Percentiles rank a stretch among this genome's conserved stretches.
phyloP scores from a whole-genome alignment of 2,888 invertebrate species.

The Keiferia lycopersicella region DNA sequence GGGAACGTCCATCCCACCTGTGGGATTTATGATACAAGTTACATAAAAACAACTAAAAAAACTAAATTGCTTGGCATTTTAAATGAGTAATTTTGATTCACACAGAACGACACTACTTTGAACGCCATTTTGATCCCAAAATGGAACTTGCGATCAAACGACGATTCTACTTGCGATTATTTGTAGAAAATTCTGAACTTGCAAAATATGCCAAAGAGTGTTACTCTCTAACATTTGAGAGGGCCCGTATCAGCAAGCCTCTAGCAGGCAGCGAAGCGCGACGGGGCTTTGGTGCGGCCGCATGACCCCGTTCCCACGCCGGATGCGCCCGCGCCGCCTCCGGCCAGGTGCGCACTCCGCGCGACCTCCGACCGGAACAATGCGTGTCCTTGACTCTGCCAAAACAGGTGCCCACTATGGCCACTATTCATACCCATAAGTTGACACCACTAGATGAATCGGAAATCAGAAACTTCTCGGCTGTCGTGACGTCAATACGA shows the following conservation, averaged over 20 bases:
- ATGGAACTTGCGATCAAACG: no score
- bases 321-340: conserved; percentile 35
- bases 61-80: no score
- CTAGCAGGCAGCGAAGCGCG: conserved; percentile 61
- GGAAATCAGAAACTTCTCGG: background rate
- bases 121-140: no score
- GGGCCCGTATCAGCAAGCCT: conserved; percentile 34
- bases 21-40: no score
- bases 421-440: conserved; percentile 13
- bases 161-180: no score
- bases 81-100: no score
- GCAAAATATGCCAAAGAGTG: background rate
- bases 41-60: no score
- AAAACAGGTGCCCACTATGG: conserved; percentile 19
- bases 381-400: conserved; percentile 47
- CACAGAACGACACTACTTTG: no score
- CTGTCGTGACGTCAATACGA: conserved; percentile 24
- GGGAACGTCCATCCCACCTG: background rate
- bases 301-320: conserved; percentile 77
- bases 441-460: conserved; percentile 11
- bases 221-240: background rate
- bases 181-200: background rate
- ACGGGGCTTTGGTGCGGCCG: conserved; percentile 66
- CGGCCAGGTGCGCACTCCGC: conserved; percentile 38
- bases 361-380: conserved; percentile 48